Evolutionary conservation across 2,888 invertebrate species (phyloP), one percentile per base, ranked within the genome.

Genomic region (Drosophila prolongata): DNA sequence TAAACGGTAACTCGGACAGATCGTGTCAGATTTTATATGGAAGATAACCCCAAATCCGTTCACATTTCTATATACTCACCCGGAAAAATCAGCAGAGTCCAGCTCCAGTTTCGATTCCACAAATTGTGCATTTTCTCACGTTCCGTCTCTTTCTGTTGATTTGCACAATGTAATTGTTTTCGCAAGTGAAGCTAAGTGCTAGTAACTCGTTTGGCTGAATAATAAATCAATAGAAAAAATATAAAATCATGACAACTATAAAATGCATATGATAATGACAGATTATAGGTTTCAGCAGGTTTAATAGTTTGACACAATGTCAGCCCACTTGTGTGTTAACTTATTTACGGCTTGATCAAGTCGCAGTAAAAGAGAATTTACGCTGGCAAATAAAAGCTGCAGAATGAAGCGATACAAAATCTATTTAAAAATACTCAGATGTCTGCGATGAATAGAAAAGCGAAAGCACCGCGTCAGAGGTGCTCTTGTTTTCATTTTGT

Each of bases 61-160:
- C 61, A 65, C 16, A 44, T 49, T 57, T 60, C 44, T 35, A 27
- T 16, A 19, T 9, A 40, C 85, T 85, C 52, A 83, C 83, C 87
- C 62, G 79, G 60, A 40, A 85, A 37, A 27, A 79, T 42, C 54
- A 83, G 40, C 65, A 69, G 49, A 30, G 58, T 71, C 77, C 85
- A 87, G 52, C 62, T 68, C 62, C 64, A 74, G 52, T 55, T 53
- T 16, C 50, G 35, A 9, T 62, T 56, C 42, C 73, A 77, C 24
- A 54, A 53, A 46, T 50, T 65, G 57, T 76, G 78, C 84, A 82
- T 84, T 77, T 75, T 75, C 37, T 53, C n/a, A 24, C 47, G 10
- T 54, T 59, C 44, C 34, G 43, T 54, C 47, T 16, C 19, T 10
- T 40, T 47, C 56, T 19, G 42, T 43, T 35, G 47, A 56, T 14